These are phyloP conservation scores for Aspiorhynchus laticeps DNA, from an alignment of 2,113 vertebrate genomes.

Conservation along the genomic window DNA sequence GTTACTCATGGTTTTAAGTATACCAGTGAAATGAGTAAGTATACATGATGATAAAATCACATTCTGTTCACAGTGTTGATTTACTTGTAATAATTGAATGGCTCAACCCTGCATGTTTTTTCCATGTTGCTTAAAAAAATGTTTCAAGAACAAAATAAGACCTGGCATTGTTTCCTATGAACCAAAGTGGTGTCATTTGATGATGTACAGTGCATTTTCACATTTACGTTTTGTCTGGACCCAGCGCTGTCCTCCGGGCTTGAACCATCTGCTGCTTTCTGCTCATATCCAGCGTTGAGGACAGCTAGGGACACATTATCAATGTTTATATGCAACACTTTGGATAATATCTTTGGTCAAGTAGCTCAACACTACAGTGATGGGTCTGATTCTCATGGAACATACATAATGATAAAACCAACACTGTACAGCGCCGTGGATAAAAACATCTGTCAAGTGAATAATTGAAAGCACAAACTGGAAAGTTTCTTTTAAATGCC, in stretches of 20 bases:
- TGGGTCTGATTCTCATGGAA: neutral
- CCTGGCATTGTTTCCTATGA: neutral
- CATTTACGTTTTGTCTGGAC: conserved; percentile 62
- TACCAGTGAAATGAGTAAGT: neutral
- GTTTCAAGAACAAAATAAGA: neutral
- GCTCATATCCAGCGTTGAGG: conserved; percentile 64
- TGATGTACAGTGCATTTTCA: neutral
- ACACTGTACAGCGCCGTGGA: neutral
- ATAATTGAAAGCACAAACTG: neutral
- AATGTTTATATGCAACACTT: neutral
- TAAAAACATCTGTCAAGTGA: neutral
- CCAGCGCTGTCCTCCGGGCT: conserved; percentile 55
- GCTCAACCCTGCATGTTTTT: neutral
- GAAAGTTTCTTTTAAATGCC: neutral
- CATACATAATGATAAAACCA: too few relatives aligned
- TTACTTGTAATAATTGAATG: neutral
- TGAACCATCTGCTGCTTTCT: conserved; percentile 61
- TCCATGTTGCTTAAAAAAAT: neutral
- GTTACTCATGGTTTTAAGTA: neutral
- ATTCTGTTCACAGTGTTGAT: neutral
- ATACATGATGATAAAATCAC: neutral
- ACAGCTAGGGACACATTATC: conserved; percentile 60
- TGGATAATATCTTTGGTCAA: neutral
- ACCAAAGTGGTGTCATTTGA: neutral
- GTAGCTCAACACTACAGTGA: neutral